Evolutionary conservation across 2,113 vertebrate species (phyloP).

Genomic region (Leptocoma aspasia): DNA sequence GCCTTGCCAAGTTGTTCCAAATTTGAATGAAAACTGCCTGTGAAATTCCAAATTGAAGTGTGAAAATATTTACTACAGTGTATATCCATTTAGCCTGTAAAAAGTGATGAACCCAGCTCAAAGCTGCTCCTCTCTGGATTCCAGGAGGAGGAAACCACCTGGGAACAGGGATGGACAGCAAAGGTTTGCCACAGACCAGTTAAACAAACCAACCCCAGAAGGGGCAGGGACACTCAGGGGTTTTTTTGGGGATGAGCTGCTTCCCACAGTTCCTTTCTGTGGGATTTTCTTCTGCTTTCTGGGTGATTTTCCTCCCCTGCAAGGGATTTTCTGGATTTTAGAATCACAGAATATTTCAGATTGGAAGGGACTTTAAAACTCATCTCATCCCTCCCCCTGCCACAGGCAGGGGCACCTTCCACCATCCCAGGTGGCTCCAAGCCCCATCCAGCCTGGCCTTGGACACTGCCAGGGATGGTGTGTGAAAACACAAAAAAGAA

Average conservation of each 20-base stretch:
- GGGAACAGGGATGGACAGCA: background rate
- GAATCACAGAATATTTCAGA: background rate
- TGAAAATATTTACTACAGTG: background rate
- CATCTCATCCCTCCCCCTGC: background rate
- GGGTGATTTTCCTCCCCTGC: background rate
- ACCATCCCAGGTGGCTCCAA: background rate
- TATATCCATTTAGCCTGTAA: background rate
- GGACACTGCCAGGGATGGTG: background rate
- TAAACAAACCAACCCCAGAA: background rate
- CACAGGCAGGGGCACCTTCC: background rate
- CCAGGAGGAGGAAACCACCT: background rate
- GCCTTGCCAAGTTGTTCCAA: background rate
- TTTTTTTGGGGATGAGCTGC: background rate
- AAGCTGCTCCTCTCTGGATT: background rate
- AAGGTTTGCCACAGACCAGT: background rate
- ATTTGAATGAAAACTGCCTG: background rate
- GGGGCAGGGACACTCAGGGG: background rate
- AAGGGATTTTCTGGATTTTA: background rate
- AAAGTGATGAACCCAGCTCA: background rate
- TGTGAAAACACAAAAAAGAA: background rate
- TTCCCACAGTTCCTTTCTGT: background rate
- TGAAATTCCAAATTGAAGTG: background rate
- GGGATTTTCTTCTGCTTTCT: too few relatives aligned
- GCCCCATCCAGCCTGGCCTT: rapidly evolving
- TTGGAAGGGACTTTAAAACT: background rate